phyloP scores from a whole-genome alignment of 2,888 invertebrate genomes.

The Crepidodera aurea region DNA sequence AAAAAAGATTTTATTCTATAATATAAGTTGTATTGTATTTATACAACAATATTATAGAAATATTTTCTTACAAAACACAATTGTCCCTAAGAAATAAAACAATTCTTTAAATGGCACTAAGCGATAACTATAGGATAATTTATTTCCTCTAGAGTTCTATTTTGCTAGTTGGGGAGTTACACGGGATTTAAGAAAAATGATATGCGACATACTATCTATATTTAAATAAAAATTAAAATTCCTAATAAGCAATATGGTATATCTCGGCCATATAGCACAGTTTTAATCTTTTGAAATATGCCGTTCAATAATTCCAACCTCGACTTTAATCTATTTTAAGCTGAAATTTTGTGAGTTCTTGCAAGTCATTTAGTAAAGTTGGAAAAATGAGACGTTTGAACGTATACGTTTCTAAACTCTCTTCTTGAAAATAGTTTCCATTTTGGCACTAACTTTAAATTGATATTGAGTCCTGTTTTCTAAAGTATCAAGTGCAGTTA shows the following conservation, averaged over 20 bases:
- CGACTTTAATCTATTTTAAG: slow-evolving; percentile 2
- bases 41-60: too few species aligned
- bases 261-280: not conserved
- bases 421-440: slow-evolving; percentile 4
- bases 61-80: too few species aligned
- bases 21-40: too few species aligned
- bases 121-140: too few species aligned
- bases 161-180: too few species aligned
- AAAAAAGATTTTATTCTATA: too few species aligned
- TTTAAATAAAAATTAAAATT: too few species aligned
- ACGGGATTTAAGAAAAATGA: too few species aligned
- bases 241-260: not conserved
- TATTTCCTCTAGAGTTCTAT: too few species aligned
- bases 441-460: slow-evolving; percentile 17
- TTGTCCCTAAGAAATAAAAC: too few species aligned
- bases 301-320: slow-evolving; percentile 9
- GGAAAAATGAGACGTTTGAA: slow-evolving; percentile 13
- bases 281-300: not conserved
- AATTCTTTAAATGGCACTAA: too few species aligned
- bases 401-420: slow-evolving; percentile 10
- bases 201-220: too few species aligned
- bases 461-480: slow-evolving; percentile 13
- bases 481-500: slow-evolving; percentile 15
- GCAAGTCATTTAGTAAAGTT: slow-evolving; percentile 15
- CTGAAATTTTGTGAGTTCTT: slow-evolving; percentile 10